Percentiles rank a stretch among this genome's conserved stretches.
These are phyloP conservation scores for Spilarctia lutea DNA, from an alignment of 2,888 invertebrate genomes.

Conservation along the genomic window DNA sequence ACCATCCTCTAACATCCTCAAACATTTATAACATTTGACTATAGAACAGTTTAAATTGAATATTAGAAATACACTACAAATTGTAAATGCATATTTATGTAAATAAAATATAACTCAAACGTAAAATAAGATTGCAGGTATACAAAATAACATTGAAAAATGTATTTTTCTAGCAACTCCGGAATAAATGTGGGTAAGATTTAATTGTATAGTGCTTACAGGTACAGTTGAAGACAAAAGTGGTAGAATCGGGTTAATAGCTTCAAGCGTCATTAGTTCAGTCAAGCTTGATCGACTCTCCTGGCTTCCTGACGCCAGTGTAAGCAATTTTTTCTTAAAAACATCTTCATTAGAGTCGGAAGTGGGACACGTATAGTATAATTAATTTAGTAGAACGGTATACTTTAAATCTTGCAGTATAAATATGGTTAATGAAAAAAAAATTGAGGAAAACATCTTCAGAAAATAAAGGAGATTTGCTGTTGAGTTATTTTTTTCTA, in stretches of 20 bases:
- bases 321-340: constrained; percentile 5
- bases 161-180: constrained; percentile 30
- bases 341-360: constrained; percentile 13
- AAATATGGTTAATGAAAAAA: neutral
- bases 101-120: neutral
- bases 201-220: constrained; percentile 34
- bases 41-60: neutral
- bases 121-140: neutral
- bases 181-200: constrained; percentile 36
- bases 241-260: constrained; percentile 11
- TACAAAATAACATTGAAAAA: constrained; percentile 27
- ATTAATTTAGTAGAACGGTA: neutral
- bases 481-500: no score
- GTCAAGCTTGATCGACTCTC: constrained; percentile 7
- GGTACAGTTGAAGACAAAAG: constrained; percentile 17
- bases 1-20: no score
- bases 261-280: constrained; percentile 8
- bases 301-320: constrained; percentile 5
- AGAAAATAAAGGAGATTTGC: no score
- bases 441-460: no score
- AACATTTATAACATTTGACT: neutral
- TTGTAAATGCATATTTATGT: neutral
- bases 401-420: neutral
- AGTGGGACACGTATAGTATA: neutral
- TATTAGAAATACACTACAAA: constrained; percentile 1